These are phyloP conservation scores for Tachuris rubrigastra DNA, from an alignment of 2,113 vertebrate species.

Conservation along the genomic window DNA sequence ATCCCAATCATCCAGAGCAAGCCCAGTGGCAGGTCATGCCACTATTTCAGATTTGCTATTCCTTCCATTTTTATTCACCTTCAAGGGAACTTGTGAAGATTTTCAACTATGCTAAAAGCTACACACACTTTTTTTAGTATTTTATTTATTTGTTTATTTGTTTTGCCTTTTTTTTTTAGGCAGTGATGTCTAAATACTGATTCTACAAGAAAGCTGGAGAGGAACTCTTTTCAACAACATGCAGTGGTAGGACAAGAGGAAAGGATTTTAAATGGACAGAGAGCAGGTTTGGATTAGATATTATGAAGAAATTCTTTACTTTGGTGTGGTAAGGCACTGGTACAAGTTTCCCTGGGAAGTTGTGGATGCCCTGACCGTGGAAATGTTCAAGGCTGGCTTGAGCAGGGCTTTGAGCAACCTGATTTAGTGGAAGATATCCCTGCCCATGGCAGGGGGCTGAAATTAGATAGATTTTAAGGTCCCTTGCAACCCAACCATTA, in stretches of 20 bases:
- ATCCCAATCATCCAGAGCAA: background rate
- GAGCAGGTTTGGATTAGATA: background rate
- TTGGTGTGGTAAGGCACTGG: background rate
- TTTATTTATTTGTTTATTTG: background rate
- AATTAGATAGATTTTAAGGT: background rate
- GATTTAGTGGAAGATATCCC: accelerated
- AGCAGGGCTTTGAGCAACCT: accelerated
- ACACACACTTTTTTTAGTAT: background rate
- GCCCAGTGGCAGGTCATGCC: background rate
- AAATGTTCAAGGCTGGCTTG: background rate
- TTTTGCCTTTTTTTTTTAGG: background rate
- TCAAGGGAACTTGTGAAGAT: background rate
- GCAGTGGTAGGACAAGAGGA: background rate
- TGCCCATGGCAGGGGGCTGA: background rate
- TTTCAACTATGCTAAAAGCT: background rate
- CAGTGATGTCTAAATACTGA: background rate
- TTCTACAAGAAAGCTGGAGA: background rate
- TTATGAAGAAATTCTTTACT: background rate
- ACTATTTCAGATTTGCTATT: background rate
- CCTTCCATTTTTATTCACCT: background rate
- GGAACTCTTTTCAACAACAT: background rate
- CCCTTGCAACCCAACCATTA: background rate
- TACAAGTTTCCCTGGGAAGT: background rate
- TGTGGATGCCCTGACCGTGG: background rate
- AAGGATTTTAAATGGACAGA: background rate